Evolutionary conservation across 2,113 vertebrate species (phyloP).

Genomic region (Colistium nudipinnis): DNA sequence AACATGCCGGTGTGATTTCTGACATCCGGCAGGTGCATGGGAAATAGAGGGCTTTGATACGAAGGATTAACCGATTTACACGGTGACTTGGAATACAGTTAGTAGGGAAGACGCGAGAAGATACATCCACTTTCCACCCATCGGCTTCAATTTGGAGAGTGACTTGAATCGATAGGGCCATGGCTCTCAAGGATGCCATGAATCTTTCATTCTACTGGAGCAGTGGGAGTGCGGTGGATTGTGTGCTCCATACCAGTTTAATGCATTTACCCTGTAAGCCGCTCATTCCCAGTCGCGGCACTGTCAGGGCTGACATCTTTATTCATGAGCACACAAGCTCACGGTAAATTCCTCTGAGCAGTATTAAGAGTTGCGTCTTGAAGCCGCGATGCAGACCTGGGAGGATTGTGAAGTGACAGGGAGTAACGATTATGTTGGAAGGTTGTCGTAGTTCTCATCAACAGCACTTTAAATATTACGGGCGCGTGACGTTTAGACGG

Average conservation of each 20-base stretch:
- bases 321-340: conserved; percentile 77
- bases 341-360: conserved; percentile 71
- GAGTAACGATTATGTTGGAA: conserved; percentile 41
- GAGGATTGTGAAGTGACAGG: conserved; percentile 56
- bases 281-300: conserved; percentile 72
- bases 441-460: conserved; percentile 41
- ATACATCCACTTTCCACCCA: conserved; percentile 42
- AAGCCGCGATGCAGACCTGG: conserved; percentile 57
- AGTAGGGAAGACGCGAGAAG: conserved; percentile 28
- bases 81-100: conserved; percentile 50
- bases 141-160: conserved; percentile 48
- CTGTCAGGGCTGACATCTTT: conserved; percentile 77
- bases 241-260: conserved; percentile 63
- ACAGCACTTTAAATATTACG: conserved; percentile 46
- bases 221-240: conserved; percentile 37
- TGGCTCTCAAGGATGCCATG: conserved; percentile 60
- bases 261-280: conserved; percentile 78
- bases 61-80: conserved; percentile 66
- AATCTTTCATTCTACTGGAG: conserved; percentile 68
- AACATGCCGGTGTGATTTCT: conserved; percentile 9
- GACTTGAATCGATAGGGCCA: conserved; percentile 62
- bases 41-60: conserved; percentile 48
- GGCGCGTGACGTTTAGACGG: conserved; percentile 24
- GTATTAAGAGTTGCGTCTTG: conserved; percentile 74
- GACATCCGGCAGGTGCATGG: conserved; percentile 22